Evolutionary conservation across 92 coral and sea anemone species (phyloP), one percentile per base, ranked within the genome.

Genomic region (Siderastrea siderea): DNA sequence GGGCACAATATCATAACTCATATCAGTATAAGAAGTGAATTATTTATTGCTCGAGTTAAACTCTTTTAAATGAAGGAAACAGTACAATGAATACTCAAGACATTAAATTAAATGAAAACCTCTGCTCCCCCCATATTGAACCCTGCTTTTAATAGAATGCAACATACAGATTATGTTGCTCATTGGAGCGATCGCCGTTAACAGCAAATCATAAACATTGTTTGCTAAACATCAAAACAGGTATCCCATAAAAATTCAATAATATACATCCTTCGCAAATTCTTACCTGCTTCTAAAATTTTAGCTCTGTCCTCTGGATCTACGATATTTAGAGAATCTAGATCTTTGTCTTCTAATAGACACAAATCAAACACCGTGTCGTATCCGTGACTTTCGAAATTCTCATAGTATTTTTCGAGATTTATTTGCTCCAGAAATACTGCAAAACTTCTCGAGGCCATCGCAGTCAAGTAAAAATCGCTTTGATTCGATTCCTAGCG

Each of bases 211-310:
- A 26, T 26, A 26, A 26, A 26, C 38, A 26, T 26, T 26, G 38
- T 26, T 26, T 26, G 38, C 38, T 26, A 26, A 26, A 26, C 38
- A 26, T 26, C 38, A 26, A 26, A 26, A 26, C 38, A 26, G 38
- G 38, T 26, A 26, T 26, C 38, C 38, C 38, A 26, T 26, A 26
- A 26, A 59, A 16, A 77, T 73, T 73, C 12, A 2, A 26, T 15
- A 46, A 7, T 19, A 38, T 51, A 74, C 62, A 74, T 67, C 63
- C 7, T 38, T 26, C 48, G 8, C 8, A n/a, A 47, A 50, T 17
- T n/a, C 94, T 91, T 72, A 96, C 99, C 96, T 45, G 95, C 93
- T 65, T 89, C 63, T 6, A 94, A 79, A 64, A 96, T 93, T 46
- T 84, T 66, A 43, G 47, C 50, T 49, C 90, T 88, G 5, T 94